Evolutionary conservation across 2,797 vertebrate species (phyloP).

Genomic region (Pangasius krempfi): DNA sequence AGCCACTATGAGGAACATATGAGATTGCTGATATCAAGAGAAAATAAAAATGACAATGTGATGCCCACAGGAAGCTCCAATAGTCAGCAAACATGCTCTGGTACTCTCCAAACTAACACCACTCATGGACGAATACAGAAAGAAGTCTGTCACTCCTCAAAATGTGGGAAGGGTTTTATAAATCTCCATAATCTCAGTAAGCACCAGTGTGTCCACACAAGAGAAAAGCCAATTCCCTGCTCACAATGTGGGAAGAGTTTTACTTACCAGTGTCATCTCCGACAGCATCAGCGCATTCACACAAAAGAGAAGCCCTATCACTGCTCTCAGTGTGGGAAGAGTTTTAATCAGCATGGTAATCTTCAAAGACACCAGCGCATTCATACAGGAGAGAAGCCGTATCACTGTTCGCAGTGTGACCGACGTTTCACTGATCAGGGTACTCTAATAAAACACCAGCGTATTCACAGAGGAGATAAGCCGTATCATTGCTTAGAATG

Average conservation of each 20-base stretch:
- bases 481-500: not conserved
- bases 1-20: not conserved
- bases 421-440: not conserved
- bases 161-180: not conserved
- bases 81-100: not conserved
- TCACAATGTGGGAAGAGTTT: not conserved
- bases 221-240: not conserved
- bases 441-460: not conserved
- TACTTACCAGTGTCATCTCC: not conserved
- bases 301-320: not conserved
- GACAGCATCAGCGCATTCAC: not conserved
- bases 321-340: not conserved
- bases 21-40: not conserved
- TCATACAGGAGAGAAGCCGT: not conserved
- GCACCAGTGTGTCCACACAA: not conserved
- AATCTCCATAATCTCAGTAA: not conserved
- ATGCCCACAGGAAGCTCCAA: not conserved
- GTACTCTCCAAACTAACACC: not conserved
- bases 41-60: not conserved
- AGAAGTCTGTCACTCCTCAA: not conserved
- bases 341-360: not conserved
- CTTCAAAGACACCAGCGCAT: not conserved
- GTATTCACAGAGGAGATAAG: constrained; percentile 4
- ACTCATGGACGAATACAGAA: not conserved
- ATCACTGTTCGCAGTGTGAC: not conserved